Percentiles rank a stretch among this genome's conserved stretches.
These are phyloP conservation scores for Enteromius argenteus DNA, from an alignment of 2,797 vertebrate species.

Conservation along the genomic window DNA sequence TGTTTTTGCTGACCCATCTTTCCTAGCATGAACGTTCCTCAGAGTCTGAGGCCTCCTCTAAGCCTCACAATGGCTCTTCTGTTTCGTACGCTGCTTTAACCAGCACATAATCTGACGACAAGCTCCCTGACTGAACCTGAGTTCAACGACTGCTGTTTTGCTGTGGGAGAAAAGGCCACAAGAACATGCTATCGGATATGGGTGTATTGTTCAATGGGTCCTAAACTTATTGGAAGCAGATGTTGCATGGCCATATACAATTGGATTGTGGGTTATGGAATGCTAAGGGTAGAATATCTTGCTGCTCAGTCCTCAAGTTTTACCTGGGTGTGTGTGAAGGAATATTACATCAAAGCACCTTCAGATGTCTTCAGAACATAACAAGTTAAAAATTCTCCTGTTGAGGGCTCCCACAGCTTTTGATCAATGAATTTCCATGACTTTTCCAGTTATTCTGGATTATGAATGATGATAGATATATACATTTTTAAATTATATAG, in stretches of 20 bases:
- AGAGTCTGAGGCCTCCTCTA: not conserved
- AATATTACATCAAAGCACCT: not conserved
- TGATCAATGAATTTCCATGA: not conserved
- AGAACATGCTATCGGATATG: not conserved
- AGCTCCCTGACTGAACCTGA: constrained; percentile 1
- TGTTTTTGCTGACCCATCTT: constrained; percentile 30
- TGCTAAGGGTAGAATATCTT: constrained; percentile 52
- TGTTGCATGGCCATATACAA: constrained; percentile 64
- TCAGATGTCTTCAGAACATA: not conserved
- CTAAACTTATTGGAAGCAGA: constrained; percentile 42
- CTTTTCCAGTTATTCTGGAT: not conserved
- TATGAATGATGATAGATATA: not conserved
- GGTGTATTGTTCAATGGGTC: not conserved
- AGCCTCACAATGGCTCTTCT: constrained; percentile 34
- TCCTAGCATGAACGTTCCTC: not conserved
- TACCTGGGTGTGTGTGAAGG: not conserved
- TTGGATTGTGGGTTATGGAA: constrained; percentile 62
- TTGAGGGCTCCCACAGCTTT: not conserved
- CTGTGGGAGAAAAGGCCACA: not conserved
- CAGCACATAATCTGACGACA: not conserved
- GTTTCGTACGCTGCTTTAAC: constrained; percentile 10
- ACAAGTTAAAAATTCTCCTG: not conserved
- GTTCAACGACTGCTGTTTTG: not conserved
- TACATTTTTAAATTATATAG: not conserved
- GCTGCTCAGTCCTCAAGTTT: constrained; percentile 21